Evolutionary conservation across 1,140 invertebrate genomes (phyloP).

Genomic region (Conopomorpha cramerella): DNA sequence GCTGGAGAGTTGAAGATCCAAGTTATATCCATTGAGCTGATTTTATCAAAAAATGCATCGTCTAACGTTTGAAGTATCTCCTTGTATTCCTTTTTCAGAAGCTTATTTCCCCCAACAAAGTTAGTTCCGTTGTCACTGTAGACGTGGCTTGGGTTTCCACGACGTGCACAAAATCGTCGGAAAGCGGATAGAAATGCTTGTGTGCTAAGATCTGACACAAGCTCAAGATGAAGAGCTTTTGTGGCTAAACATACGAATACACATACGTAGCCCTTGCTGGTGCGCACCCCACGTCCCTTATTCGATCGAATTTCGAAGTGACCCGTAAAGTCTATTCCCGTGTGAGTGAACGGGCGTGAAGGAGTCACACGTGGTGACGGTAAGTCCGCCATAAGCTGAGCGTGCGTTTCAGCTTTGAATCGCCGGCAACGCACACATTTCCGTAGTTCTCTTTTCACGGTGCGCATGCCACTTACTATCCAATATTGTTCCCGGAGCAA

Average conservation of each 20-base stretch:
- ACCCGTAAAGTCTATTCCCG: no score
- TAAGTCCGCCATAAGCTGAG: neutral
- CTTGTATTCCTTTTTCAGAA: slow-evolving; percentile 5
- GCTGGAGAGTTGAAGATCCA: slow-evolving; percentile 11
- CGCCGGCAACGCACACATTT: slow-evolving; percentile 5
- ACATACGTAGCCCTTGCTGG: no score
- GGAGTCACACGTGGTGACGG: slow-evolving; percentile 3
- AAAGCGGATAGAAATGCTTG: no score
- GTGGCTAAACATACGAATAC: no score
- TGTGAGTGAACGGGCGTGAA: no score
- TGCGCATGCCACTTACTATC: slow-evolving; percentile 5
- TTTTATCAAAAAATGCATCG: no score
- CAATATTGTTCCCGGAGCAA: slow-evolving; percentile 4
- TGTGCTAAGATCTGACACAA: no score
- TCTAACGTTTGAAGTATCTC: neutral
- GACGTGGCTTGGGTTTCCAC: slow-evolving; percentile 5
- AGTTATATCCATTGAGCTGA: no score
- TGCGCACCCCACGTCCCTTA: no score
- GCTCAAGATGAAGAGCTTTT: no score
- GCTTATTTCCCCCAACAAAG: slow-evolving; percentile 4
- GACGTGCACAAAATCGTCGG: no score
- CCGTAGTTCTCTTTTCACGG: slow-evolving; percentile 4
- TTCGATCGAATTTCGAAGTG: no score
- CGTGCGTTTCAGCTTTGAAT: neutral
- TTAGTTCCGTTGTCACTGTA: slow-evolving; percentile 8